Base-by-base conservation (phyloP, 2,888 invertebrate species). In the Peribatodes rhomboidaria region DNA sequence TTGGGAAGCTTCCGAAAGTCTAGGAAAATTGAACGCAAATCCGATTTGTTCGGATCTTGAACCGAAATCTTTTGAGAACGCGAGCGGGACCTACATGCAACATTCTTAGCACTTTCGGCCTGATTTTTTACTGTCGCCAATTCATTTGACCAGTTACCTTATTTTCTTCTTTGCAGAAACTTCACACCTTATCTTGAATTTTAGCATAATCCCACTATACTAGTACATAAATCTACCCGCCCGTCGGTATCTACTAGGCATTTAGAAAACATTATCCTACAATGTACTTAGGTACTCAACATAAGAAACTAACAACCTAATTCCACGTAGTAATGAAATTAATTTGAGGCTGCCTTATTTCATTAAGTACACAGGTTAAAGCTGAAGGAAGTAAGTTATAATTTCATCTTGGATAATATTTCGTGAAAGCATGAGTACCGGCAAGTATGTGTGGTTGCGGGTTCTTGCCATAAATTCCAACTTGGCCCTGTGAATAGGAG, bases 11-110 rank as follows among this genome's bases (percentile, higher is more conserved):
- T 83, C 84, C 79, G 82, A 88, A 87, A 89, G 86, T 89, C 88
- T 88, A 83, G 82, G 86, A 88, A 87, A 90, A 92, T 91, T 90
- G 88, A 87, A 90, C 86, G 87, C 84, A 89, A 92, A 92, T 92
- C 90, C 85, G 90, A 92, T 92, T 90, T 90, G 85, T 84, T 72
- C 80, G 82, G 79, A 84, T 85, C 77, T 79, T 72, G 77, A 73
- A 78, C 79, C 78, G 75, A 83, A 85, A 84, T 85, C 79, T 84
- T 80, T 71, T 72, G 79, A 79, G 84, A 84, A 76, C 71, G 78
- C 76, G 76, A 77, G 80, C 81, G 70, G 81, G 81, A 82, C 80
- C 81, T 79, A 76, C 79, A 76, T 79, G 80, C 80, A 77, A 74
- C 75, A 70, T 79, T 79, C 74, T 75, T 68, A 68, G 64, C 64